Evolutionary conservation across 2,113 vertebrate genomes (phyloP).

Genomic region (Meleagris gallopavo): DNA sequence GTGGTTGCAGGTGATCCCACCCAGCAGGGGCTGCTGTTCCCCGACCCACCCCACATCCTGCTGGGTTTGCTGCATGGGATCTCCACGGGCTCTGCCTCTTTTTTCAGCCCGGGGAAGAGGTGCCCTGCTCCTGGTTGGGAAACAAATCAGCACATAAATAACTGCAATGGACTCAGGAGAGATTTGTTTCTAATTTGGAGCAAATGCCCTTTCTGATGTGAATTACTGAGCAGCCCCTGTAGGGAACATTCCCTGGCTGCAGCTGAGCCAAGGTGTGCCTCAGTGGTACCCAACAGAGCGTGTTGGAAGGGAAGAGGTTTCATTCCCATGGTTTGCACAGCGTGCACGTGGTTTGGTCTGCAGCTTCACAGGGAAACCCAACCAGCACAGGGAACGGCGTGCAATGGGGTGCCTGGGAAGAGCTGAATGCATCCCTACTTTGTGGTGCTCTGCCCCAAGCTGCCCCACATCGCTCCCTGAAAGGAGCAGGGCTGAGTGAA

Average conservation of each 20-base stretch:
- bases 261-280: neutral
- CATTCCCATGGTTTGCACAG: neutral
- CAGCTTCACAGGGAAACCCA: neutral
- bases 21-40: neutral
- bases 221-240: neutral
- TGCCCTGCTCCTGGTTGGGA: neutral
- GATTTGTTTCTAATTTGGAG: neutral
- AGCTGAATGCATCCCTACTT: neutral
- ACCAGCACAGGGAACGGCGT: no score
- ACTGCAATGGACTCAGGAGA: neutral
- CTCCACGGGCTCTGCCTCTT: neutral
- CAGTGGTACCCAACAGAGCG: neutral
- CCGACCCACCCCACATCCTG: neutral
- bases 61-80: neutral
- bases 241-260: neutral
- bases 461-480: neutral
- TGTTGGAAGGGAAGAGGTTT: neutral
- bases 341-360: neutral
- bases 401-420: neutral
- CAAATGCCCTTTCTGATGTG: neutral
- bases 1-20: neutral
- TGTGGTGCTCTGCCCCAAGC: neutral
- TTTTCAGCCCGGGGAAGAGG: neutral
- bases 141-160: conserved; percentile 7
- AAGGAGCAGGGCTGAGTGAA: neutral